Conservation (phyloP, 35 echinoderm and acorn worm species). For the Holothuria glaberrima region DNA sequence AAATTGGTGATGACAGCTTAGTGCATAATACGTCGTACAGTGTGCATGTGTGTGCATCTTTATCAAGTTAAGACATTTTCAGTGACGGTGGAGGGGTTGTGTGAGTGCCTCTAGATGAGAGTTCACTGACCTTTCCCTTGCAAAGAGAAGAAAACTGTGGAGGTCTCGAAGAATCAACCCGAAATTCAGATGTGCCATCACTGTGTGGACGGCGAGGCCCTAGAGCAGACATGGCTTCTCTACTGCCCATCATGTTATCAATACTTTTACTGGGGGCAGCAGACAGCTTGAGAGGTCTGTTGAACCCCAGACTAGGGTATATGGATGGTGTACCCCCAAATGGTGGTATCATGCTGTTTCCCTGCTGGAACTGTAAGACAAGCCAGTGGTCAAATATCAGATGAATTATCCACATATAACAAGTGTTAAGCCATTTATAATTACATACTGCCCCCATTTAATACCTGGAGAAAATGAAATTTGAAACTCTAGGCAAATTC, state of each 20-base stretch:
- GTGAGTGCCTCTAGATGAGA: not conserved
- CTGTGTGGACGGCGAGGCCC: constrained; percentile 48
- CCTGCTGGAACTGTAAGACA: constrained; percentile 29
- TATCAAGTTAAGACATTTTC: too few relatives aligned
- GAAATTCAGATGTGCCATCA: constrained; percentile 50
- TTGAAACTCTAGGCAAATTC: too few relatives aligned
- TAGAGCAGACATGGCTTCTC: constrained; percentile 44
- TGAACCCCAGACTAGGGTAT: constrained; percentile 3
- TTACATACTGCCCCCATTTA: too few relatives aligned
- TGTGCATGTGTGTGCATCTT: too few relatives aligned
- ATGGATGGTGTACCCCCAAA: constrained; percentile 25
- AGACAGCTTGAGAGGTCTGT: constrained; percentile 37
- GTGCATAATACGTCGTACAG: too few relatives aligned
- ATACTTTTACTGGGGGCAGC: constrained; percentile 35
- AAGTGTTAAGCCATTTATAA: too few relatives aligned
- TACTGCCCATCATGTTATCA: constrained; percentile 56
- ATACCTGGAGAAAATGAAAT: too few relatives aligned
- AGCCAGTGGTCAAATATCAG: too few relatives aligned
- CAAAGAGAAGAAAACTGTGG: constrained; percentile 22
- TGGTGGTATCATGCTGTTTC: not conserved
- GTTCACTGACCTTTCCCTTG: constrained; percentile 39
- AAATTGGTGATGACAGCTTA: too few relatives aligned
- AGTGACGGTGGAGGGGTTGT: too few relatives aligned
- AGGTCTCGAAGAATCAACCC: constrained; percentile 24
- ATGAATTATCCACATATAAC: too few relatives aligned